Base-by-base conservation (phyloP, 2,113 vertebrate species). In the Heteronetta atricapilla region DNA sequence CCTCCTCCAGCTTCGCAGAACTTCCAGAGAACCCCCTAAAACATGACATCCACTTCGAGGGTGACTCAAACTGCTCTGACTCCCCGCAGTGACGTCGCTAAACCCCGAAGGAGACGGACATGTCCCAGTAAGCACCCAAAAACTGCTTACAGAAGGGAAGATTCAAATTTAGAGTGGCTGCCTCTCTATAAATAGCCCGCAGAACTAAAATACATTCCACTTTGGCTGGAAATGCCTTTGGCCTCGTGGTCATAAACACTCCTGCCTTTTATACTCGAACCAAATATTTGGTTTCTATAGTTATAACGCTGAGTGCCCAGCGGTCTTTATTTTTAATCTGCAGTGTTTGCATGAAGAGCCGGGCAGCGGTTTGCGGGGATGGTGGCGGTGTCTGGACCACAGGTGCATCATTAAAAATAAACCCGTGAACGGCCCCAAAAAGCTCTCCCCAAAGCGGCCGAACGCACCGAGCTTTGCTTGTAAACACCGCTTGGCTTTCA, bases 281-380 rank as follows among this genome's bases (percentile, higher is more conserved):
- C 83, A 96, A 97, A 97, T 96, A 96, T 96, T 97, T 96, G 95
- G 95, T 96, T 94, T 95, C 91, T 94, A 91, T 92, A 96, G 95
- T 89, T 96, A 95, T 95, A 91, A 74, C 93, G 72, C 70, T 7
- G 76, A 94, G 81, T 80, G 86, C 90, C 73, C 90, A 91, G 46
- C 55, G 89, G 89, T 67, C 95, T 94, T 97, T 95, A 92, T 95
- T 96, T 96, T 94, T 85, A 84, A 95, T 90, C 86, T n/a, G 44
- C 36, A 13, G 34, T 59, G 80, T 94, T 87, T 90, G 83, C 86
- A 75, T 77, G 90, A 90, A 92, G 94, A 95, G 70, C 81, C 66
- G n/a, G 86, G 70, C 56, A 84, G 89, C 1, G 40, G 86, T 93
- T 96, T 89, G 92, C 17, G 73, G 74, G 42, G 77, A 87, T 78